Evolutionary conservation across 2,888 invertebrate species (phyloP), one percentile per base, ranked within the genome.

Genomic region (Phengaris alcon): DNA sequence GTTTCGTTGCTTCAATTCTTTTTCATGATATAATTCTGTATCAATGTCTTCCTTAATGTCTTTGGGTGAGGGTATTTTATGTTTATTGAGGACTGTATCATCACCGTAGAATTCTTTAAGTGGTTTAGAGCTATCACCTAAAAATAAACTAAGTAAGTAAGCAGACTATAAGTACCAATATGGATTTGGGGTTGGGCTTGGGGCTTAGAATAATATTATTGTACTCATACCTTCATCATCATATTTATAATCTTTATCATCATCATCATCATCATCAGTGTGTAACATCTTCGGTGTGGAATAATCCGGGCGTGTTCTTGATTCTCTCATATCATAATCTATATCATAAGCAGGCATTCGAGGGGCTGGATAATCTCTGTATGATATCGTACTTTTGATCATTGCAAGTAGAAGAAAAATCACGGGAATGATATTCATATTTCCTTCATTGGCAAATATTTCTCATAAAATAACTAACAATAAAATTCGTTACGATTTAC

Each of bases 21-120:
- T 79, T 8, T 80, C 79, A 72, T 75, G 79, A 12, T 81, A 78
- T 48, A 76, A 77, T 68, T 82, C 81, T n/a, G n/a, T 15, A 12
- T 46, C 13, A 15, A 46, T 46, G 15, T 75, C 69, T 46, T 75
- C 74, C 13, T 48, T 68, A 22, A 57, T 35, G 15, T 22, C 15
- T 69, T 70, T 70, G 22, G 55, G 15, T n/a, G n/a, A 22, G 2
- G 48, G 10, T n/a, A 52, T 13, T 68, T 51, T 74, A 52, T 10
- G 46, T 22, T 13, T 51, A 52, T 68, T 51, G 68, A n/a, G 12
- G 12, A 22, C 46, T 13, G 68, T 70, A 13, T 69, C 48, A 8
- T 75, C 69, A 22, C 22, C 48, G 10, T 70, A 55, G 6, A 64
- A 35, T 46, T 57, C 55, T 57, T n/a, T 46, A 57, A 5, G 68